A percentile compares a stretch with the other conserved stretches of the same genome.
phyloP scores from a whole-genome alignment of 1,140 invertebrate genomes.

The Micrasema longulum region DNA sequence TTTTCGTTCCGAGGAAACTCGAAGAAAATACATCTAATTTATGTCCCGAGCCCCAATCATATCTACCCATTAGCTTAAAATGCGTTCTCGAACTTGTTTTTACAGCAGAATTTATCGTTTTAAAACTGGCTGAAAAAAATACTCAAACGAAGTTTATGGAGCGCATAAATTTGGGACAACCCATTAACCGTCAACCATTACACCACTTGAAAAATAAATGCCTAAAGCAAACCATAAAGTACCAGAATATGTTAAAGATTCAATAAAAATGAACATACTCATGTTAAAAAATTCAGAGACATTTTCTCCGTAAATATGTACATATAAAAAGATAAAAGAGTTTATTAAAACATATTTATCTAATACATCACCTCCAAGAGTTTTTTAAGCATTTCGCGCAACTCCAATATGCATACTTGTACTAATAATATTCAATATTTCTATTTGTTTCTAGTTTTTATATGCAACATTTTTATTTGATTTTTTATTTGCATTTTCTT shows the following conservation, averaged over 20 bases:
- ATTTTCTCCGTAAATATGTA: too few species aligned
- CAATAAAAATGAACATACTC: constrained; percentile 22
- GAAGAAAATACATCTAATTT: background rate
- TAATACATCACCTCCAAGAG: too few species aligned
- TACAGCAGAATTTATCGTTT: constrained; percentile 15
- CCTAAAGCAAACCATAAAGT: constrained; percentile 28
- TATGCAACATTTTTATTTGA: too few species aligned
- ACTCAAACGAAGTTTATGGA: constrained; percentile 28
- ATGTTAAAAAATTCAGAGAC: too few species aligned
- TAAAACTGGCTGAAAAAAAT: constrained; percentile 33
- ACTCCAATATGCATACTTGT: too few species aligned
- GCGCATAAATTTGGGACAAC: constrained; percentile 35
- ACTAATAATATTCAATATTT: too few species aligned
- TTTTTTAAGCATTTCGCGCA: too few species aligned
- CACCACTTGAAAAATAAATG: constrained; percentile 34
- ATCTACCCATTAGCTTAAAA: constrained; percentile 18
- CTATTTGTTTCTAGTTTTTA: too few species aligned
- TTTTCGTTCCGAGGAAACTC: too few species aligned
- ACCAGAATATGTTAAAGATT: constrained; percentile 24
- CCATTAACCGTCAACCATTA: constrained; percentile 30
- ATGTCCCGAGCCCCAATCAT: constrained; percentile 2
- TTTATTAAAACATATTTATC: too few species aligned
- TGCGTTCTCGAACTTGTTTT: constrained; percentile 27
- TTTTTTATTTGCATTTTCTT: too few species aligned
- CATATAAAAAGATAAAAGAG: too few species aligned